These are phyloP conservation scores for Pemphredon lugubris DNA, from an alignment of 2,888 invertebrate genomes.

Conservation along the genomic window DNA sequence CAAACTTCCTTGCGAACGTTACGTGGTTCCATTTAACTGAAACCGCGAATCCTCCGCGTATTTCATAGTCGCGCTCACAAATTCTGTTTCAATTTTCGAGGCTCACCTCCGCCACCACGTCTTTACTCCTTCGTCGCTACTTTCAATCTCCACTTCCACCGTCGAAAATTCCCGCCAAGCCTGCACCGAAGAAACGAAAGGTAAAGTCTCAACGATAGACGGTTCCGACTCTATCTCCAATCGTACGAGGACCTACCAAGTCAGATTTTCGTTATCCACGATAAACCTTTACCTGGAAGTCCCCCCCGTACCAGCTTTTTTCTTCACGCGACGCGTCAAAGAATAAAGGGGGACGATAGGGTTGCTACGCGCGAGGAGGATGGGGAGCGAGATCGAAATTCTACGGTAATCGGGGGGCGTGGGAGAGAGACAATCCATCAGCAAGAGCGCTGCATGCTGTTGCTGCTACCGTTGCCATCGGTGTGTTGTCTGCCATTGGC, in stretches of 20 bases:
- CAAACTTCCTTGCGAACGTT: constrained; percentile 48
- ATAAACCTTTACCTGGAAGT: neutral
- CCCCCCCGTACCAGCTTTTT: constrained; percentile 1
- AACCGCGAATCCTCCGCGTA: constrained; percentile 46
- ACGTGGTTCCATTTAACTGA: constrained; percentile 62
- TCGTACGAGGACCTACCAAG: constrained; percentile 7
- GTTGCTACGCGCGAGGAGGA: constrained; percentile 16
- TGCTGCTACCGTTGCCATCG: constrained; percentile 47
- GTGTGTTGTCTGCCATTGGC: constrained; percentile 72
- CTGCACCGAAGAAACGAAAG: no score
- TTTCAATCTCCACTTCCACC: neutral
- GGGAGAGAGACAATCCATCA: constrained; percentile 75
- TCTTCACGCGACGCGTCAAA: neutral
- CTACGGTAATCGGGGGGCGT: constrained; percentile 64
- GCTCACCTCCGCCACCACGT: constrained; percentile 25
- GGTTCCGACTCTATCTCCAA: neutral
- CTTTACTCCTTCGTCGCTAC: neutral
- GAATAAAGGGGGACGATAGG: constrained; percentile 11
- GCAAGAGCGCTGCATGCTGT: constrained; percentile 59
- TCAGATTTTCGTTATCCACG: neutral
- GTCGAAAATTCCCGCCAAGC: no score
- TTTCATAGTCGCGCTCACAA: constrained; percentile 54
- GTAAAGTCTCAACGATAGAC: neutral
- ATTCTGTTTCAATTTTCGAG: constrained; percentile 64
- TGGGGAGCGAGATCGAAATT: constrained; percentile 30